phyloP scores from a whole-genome alignment of 1,140 invertebrate genomes.

The Procambarus clarkii region DNA sequence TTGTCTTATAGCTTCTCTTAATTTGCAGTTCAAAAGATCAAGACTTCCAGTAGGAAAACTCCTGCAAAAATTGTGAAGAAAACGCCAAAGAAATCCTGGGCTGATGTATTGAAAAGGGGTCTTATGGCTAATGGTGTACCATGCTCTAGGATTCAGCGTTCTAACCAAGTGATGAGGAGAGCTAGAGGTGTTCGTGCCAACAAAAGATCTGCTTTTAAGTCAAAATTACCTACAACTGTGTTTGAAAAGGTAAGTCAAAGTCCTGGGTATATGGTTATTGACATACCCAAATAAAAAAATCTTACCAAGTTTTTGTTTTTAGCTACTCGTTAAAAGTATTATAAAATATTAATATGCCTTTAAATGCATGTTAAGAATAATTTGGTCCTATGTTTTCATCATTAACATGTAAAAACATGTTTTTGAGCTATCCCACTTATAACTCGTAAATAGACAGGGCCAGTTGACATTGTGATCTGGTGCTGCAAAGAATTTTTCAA shows the following conservation, averaged over 20 bases:
- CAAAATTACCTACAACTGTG: background rate
- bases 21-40: background rate
- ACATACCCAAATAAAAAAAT: too few relatives aligned
- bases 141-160: background rate
- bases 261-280: too few relatives aligned
- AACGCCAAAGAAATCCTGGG: slow-evolving; percentile 53
- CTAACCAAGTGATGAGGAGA: background rate
- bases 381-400: too few relatives aligned
- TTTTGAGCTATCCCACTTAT: too few relatives aligned
- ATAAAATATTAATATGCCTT: too few relatives aligned
- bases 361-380: too few relatives aligned
- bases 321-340: too few relatives aligned
- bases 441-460: too few relatives aligned
- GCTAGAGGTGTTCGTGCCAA: background rate
- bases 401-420: too few relatives aligned
- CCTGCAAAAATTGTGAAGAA: background rate
- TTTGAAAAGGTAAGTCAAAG: background rate
- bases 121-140: background rate
- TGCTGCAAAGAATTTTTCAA: too few relatives aligned
- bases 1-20: background rate
- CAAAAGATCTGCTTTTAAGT: background rate
- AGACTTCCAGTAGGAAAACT: background rate
- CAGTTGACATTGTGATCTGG: too few relatives aligned
- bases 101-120: slow-evolving; percentile 40
- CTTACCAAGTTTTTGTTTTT: too few relatives aligned